Evolutionary conservation across 2,113 vertebrate genomes (phyloP), one percentile per base, ranked within the genome.

Genomic region (Felis chaus): DNA sequence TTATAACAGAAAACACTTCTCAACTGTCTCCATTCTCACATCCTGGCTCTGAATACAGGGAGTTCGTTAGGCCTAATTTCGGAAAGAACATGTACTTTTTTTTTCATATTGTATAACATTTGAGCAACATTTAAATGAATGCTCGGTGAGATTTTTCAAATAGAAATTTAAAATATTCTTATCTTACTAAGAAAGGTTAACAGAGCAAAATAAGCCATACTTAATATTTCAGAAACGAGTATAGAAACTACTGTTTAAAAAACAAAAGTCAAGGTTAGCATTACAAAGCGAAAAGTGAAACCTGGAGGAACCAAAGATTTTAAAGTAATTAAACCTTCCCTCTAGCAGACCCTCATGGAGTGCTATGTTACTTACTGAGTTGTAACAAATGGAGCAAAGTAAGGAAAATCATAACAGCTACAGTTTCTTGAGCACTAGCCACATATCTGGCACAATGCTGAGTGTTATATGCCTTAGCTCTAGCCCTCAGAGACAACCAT

Each of bases 71-170:
- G 61, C 94, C 65, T 83, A 55, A 57, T 93, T 95, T 86, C 19
- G 55, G 33, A 97, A 96, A 88, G 95, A 94, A 92, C 69, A 48
- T 87, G 74, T 89, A 66, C 33, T 83, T 96, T 88, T 55, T 81
- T 57, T 45, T 4, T 50, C n/a, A 50, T n/a, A 39, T 92, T 85
- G 91, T 7, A 71, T 97, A 92, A 85, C 18, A 69, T 80, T 93
- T 89, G 41, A 95, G 41, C 53, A 89, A 86, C 79, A 96, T 84
- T 94, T 87, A 96, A 97, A 97, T 83, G 71, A 94, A 95, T 83
- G 50, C 27, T 91, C 83, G 89, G 18, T 85, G 11, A 57, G 66
- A 55, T 27, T 94, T 96, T 94, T 65, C 66, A 81, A 92, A 84
- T 21, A 87, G 16, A 80, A 93, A 80, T 66, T 85, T 71, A 92